phyloP scores from a whole-genome alignment of 2,888 invertebrate genomes.

The Ethmia dodecea region DNA sequence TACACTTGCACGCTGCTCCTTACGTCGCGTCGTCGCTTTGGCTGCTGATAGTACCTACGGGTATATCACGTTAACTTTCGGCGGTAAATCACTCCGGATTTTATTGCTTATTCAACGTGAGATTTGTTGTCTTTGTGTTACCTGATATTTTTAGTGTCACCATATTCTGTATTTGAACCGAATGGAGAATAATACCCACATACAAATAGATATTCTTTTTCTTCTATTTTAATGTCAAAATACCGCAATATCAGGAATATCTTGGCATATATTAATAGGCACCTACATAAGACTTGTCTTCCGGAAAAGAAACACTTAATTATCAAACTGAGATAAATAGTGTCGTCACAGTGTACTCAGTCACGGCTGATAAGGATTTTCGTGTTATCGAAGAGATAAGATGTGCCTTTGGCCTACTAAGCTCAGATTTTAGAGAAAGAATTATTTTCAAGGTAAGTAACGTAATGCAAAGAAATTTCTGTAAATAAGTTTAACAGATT shows the following conservation, averaged over 20 bases:
- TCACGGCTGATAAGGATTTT: constrained; percentile 46
- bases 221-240: too few species aligned
- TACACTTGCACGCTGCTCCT: too few species aligned
- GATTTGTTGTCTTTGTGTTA: constrained; percentile 12
- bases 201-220: too few species aligned
- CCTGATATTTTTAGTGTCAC: constrained; percentile 12
- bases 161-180: constrained; percentile 7
- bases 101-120: constrained; percentile 10
- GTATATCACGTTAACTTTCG: constrained; percentile 3
- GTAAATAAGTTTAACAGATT: too few species aligned
- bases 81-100: constrained; percentile 13
- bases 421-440: not conserved
- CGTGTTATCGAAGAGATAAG: constrained; percentile 35
- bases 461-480: too few species aligned
- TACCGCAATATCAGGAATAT: too few species aligned
- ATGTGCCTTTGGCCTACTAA: too few species aligned
- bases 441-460: too few species aligned
- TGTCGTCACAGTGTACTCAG: constrained; percentile 33
- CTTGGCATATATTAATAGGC: too few species aligned
- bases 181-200: too few species aligned
- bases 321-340: constrained; percentile 24
- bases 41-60: too few species aligned
- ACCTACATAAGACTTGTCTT: constrained; percentile 3
- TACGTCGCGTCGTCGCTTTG: too few species aligned
- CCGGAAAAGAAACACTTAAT: constrained; percentile 15